Percentiles rank a stretch among this genome's conserved stretches.
phyloP scores from a whole-genome alignment of 2,888 invertebrate genomes.

The Cataglyphis rosenhaueri region DNA sequence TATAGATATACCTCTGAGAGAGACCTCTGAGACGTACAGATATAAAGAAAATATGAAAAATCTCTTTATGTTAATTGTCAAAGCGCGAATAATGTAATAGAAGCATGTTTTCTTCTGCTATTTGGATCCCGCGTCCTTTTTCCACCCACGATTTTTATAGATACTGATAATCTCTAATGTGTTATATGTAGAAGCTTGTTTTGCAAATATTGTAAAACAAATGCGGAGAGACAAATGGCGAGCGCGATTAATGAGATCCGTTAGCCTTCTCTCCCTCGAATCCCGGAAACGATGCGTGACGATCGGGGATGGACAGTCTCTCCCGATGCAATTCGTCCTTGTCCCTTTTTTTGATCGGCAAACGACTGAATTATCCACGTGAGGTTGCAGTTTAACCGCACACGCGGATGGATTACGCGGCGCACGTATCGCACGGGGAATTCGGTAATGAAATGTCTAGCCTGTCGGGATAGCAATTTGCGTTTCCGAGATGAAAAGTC shows the following conservation, averaged over 20 bases:
- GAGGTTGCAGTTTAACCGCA: slow-evolving; percentile 59
- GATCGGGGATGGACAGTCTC: slow-evolving; percentile 23
- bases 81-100: not conserved
- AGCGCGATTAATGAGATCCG: slow-evolving; percentile 19
- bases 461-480: slow-evolving; percentile 48
- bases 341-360: slow-evolving; percentile 39
- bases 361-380: slow-evolving; percentile 49
- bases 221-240: slow-evolving; percentile 29
- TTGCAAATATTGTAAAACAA: slow-evolving; percentile 17
- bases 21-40: not conserved
- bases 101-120: not conserved
- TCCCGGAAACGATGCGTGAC: slow-evolving; percentile 41
- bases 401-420: slow-evolving; percentile 46
- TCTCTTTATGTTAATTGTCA: not conserved
- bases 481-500: slow-evolving; percentile 53
- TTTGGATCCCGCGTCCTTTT: not conserved
- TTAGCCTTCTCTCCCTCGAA: not conserved
- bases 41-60: not conserved
- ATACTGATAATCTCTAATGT: not conserved
- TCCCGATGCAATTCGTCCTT: slow-evolving; percentile 34
- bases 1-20: not conserved
- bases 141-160: not conserved
- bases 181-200: not conserved
- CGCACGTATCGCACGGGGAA: slow-evolving; percentile 49
- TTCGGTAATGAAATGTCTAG: slow-evolving; percentile 57